Evolutionary conservation across 2,888 invertebrate species (phyloP).

Genomic region (Omphaloscelis lunosa): DNA sequence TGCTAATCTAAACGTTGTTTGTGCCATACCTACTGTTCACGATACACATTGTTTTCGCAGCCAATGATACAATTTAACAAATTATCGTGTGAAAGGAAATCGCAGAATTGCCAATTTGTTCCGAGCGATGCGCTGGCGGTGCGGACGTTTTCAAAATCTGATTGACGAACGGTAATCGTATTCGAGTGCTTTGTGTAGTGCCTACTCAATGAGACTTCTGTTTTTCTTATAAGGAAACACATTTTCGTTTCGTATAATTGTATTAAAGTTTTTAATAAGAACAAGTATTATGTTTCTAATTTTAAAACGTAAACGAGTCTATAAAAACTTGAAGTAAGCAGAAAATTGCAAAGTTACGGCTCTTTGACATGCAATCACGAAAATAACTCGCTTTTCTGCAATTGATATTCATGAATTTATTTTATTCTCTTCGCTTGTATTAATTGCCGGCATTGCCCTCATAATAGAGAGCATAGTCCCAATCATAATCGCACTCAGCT

Average conservation of each 20-base stretch:
- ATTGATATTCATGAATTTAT: constrained; percentile 4
- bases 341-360: constrained; percentile 40
- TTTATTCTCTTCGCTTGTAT: background rate
- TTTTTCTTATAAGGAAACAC: background rate
- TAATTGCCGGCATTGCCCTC: background rate
- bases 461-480: background rate
- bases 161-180: constrained; percentile 17
- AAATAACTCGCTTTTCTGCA: constrained; percentile 27
- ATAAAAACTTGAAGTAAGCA: constrained; percentile 42
- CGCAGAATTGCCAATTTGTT: constrained; percentile 50
- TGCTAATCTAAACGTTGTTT: constrained; percentile 50
- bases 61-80: constrained; percentile 54
- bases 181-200: constrained; percentile 30
- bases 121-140: constrained; percentile 4
- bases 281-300: constrained; percentile 13
- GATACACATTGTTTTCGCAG: constrained; percentile 44
- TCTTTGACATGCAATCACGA: constrained; percentile 31
- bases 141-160: constrained; percentile 18
- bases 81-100: constrained; percentile 61
- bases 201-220: constrained; percentile 10
- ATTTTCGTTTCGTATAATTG: background rate
- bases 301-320: constrained; percentile 2
- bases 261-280: constrained; percentile 14
- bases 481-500: background rate
- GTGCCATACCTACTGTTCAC: background rate